Evolutionary conservation across 2,888 invertebrate species (phyloP).

Genomic region (Hypomecis atomaria): DNA sequence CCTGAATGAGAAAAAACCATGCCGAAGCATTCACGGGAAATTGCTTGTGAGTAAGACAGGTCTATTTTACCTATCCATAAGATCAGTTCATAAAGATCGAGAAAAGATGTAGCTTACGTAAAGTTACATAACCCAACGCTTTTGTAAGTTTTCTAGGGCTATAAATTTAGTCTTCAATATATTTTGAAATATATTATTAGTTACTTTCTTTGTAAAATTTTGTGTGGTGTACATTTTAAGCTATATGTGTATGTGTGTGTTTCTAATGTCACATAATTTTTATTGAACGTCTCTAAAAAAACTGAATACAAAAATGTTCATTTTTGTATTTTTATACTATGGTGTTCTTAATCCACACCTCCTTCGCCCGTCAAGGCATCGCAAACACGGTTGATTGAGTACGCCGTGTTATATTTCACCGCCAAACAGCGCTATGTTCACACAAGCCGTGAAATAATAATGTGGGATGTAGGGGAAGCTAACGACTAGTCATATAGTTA

Average conservation of each 20-base stretch:
- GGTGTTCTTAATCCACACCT: constrained; percentile 5
- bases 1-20: constrained; percentile 22
- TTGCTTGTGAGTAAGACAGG: constrained; percentile 13
- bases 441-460: constrained; percentile 17
- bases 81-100: constrained; percentile 13
- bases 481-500: not conserved
- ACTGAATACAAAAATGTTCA: not conserved
- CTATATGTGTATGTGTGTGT: too few species aligned
- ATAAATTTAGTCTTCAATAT: not conserved
- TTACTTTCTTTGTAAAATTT: too few species aligned
- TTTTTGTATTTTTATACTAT: constrained; percentile 1
- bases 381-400: constrained; percentile 20
- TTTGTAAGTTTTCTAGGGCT: not conserved
- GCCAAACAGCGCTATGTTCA: constrained; percentile 36
- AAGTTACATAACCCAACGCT: not conserved
- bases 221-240: too few species aligned
- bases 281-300: too few species aligned
- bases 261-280: too few species aligned
- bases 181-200: too few species aligned
- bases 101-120: not conserved
- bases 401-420: constrained; percentile 15
- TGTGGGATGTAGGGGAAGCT: not conserved
- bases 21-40: constrained; percentile 17
- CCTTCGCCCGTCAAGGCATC: constrained; percentile 11
- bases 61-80: constrained; percentile 11